phyloP scores from a whole-genome alignment of 2,797 vertebrate species.

The Phataginus tetradactyla region DNA sequence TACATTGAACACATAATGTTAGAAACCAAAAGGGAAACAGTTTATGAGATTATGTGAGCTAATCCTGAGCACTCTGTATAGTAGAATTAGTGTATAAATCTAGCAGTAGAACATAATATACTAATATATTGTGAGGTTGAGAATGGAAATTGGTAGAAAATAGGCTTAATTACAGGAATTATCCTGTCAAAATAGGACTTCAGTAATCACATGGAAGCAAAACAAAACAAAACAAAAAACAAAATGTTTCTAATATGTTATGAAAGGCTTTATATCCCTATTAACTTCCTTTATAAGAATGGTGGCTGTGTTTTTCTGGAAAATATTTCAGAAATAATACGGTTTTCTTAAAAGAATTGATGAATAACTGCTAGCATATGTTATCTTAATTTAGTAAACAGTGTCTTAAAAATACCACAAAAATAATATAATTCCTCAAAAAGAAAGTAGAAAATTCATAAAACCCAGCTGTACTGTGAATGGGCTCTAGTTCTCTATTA shows the following conservation, averaged over 20 bases:
- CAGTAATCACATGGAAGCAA: neutral
- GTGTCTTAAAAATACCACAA: neutral
- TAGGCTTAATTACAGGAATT: neutral
- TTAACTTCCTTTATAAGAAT: constrained; percentile 14
- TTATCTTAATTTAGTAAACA: neutral
- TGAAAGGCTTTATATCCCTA: neutral
- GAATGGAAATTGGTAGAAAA: neutral
- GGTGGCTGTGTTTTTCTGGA: neutral
- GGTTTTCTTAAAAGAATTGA: neutral
- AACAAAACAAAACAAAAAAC: neutral
- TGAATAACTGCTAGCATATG: neutral
- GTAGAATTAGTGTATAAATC: neutral
- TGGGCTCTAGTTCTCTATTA: neutral
- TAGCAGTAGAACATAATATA: too few species aligned
- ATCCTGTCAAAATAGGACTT: neutral
- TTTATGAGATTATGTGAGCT: neutral
- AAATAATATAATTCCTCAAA: neutral
- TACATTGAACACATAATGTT: neutral
- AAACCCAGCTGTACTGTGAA: neutral
- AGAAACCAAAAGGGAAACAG: neutral
- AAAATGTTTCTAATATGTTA: neutral
- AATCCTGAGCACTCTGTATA: neutral
- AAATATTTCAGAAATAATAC: neutral
- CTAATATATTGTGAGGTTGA: neutral
- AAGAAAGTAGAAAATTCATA: neutral